A percentile compares a stretch with the other conserved stretches of the same genome.
Conservation (phyloP, 2,888 invertebrate species). For the Anorthoa munda region DNA sequence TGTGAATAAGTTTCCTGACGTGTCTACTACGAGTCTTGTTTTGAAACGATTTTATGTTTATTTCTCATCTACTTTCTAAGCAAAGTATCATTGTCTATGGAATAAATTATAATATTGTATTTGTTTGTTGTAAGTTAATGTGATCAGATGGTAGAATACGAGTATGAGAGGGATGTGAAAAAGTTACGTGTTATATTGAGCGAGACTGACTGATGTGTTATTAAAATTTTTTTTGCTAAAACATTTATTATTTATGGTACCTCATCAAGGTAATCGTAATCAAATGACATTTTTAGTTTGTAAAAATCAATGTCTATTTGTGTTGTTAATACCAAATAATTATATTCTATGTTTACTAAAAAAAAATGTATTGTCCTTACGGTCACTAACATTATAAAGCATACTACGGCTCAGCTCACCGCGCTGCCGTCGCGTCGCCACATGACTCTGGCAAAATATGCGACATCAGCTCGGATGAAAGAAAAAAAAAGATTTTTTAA, state of each 20-base stretch:
- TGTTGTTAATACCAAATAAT: too few relatives aligned
- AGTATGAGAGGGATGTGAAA: not conserved
- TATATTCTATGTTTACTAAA: too few relatives aligned
- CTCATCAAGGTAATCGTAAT: not conserved
- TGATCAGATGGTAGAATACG: not conserved
- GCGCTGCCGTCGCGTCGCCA: too few relatives aligned
- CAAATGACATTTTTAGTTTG: too few relatives aligned
- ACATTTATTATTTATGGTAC: slow-evolving; percentile 27
- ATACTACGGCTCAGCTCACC: too few relatives aligned
- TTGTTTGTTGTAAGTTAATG: not conserved
- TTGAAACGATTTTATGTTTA: slow-evolving; percentile 1
- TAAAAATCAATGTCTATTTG: too few relatives aligned
- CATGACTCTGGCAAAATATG: too few relatives aligned
- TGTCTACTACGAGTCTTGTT: slow-evolving; percentile 1
- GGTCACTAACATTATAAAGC: too few relatives aligned
- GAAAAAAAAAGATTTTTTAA: slow-evolving; percentile 1
- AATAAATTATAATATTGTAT: not conserved
- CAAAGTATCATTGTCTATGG: not conserved
- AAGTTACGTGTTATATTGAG: not conserved
- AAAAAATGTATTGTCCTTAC: too few relatives aligned
- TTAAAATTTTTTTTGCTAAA: slow-evolving; percentile 25
- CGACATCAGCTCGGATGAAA: not conserved
- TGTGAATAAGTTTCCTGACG: not conserved
- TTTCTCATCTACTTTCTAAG: not conserved
- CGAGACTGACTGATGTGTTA: slow-evolving; percentile 32